These are phyloP conservation scores for Hetaerina titia DNA, from an alignment of 2,888 invertebrate genomes.

Conservation along the genomic window DNA sequence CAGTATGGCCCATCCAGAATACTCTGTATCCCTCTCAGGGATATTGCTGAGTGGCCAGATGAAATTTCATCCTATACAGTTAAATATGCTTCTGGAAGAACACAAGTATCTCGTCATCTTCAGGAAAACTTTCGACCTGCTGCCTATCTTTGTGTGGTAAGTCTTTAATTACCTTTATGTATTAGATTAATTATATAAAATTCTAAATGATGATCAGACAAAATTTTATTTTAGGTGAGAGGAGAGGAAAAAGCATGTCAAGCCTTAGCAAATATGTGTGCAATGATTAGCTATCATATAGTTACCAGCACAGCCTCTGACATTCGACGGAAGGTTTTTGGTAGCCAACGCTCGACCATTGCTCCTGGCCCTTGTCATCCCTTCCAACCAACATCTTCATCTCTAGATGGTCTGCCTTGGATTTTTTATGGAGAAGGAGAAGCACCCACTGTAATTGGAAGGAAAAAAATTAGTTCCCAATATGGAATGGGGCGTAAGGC, in stretches of 20 bases:
- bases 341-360: conserved; percentile 74
- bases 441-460: conserved; percentile 76
- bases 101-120: conserved; percentile 76
- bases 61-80: conserved; percentile 75
- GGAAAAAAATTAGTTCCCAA: conserved; percentile 77
- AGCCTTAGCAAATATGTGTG: conserved; percentile 84
- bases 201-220: neutral
- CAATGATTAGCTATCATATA: conserved; percentile 80
- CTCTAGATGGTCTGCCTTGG: conserved; percentile 74
- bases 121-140: conserved; percentile 76
- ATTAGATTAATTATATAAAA: neutral
- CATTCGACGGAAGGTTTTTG: conserved; percentile 71
- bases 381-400: conserved; percentile 29
- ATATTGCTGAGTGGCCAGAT: conserved; percentile 75
- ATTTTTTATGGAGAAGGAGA: conserved; percentile 79
- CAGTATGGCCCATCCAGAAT: conserved; percentile 66
- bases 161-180: conserved; percentile 66
- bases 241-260: conserved; percentile 79
- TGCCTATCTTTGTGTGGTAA: conserved; percentile 77
- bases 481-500: conserved; percentile 77
- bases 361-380: conserved; percentile 40
- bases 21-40: conserved; percentile 17
- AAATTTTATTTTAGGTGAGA: conserved; percentile 7
- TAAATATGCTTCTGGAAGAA: conserved; percentile 74
- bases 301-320: conserved; percentile 70